Percentiles rank a stretch among this genome's conserved stretches.
These are phyloP conservation scores for Orchestes rusci DNA, from an alignment of 2,888 invertebrate genomes.

Conservation along the genomic window DNA sequence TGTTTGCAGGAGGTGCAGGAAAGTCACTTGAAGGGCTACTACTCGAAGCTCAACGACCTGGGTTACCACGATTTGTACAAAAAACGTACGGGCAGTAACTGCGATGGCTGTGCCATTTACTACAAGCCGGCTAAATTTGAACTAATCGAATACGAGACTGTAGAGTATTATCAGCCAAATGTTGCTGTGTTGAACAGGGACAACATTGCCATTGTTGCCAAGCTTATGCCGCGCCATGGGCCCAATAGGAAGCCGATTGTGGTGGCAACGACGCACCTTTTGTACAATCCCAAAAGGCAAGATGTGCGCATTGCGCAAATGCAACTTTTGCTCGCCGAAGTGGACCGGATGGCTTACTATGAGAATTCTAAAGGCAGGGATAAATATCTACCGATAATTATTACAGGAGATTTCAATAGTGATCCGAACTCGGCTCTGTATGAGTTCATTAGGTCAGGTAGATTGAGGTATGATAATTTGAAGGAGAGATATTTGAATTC, in stretches of 20 bases:
- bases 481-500: conserved; percentile 29
- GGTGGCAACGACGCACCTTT: conserved; percentile 88
- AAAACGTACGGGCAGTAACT: conserved; percentile 69
- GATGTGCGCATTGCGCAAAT: conserved; percentile 88
- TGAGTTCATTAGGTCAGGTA: conserved; percentile 58
- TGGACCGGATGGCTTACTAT: conserved; percentile 66
- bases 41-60: conserved; percentile 16
- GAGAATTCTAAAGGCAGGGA: conserved; percentile 4
- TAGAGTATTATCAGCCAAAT: conserved; percentile 64
- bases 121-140: conserved; percentile 63
- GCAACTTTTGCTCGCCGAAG: conserved; percentile 73
- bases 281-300: conserved; percentile 84
- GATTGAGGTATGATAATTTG: conserved; percentile 46
- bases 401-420: conserved; percentile 93
- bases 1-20: conserved; percentile 89
- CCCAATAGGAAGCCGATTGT: conserved; percentile 37
- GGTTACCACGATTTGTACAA: conserved; percentile 76
- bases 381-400: conserved; percentile 65
- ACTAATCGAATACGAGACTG: conserved; percentile 55
- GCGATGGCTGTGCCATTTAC: conserved; percentile 89
- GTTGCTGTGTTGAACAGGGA: conserved; percentile 68
- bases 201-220: conserved; percentile 79
- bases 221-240: conserved; percentile 53
- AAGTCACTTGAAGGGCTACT: conserved; percentile 57
- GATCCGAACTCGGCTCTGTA: conserved; percentile 67